Evolutionary conservation across 2,888 invertebrate species (phyloP).

Genomic region (Drosophila basisetae): DNA sequence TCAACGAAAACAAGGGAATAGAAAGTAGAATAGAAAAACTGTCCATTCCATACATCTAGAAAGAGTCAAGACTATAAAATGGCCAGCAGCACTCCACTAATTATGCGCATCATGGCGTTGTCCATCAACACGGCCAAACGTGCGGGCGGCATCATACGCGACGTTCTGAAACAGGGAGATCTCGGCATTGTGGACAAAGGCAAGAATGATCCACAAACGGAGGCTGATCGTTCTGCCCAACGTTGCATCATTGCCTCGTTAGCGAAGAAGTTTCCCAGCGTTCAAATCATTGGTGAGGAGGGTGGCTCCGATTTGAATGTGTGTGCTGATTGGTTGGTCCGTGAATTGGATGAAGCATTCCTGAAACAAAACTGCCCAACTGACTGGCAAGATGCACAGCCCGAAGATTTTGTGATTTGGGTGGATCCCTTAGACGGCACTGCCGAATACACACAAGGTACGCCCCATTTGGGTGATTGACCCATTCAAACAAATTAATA

Average conservation of each 20-base stretch:
- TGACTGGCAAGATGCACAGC: conserved; percentile 88
- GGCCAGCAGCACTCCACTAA: conserved; percentile 64
- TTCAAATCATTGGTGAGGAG: conserved; percentile 96
- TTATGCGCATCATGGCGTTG: conserved; percentile 84
- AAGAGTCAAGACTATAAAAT: conserved; percentile 23
- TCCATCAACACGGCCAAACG: conserved; percentile 89
- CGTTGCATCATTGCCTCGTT: conserved; percentile 96
- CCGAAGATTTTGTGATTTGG: conserved; percentile 97
- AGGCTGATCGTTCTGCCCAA: conserved; percentile 98
- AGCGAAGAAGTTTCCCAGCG: conserved; percentile 91
- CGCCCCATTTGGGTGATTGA: neutral
- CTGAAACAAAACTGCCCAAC: conserved; percentile 89
- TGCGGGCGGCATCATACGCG: conserved; percentile 95
- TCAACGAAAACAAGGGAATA: conserved; percentile 22
- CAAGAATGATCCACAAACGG: conserved; percentile 97
- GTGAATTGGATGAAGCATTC: conserved; percentile 90
- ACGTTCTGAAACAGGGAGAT: conserved; percentile 95
- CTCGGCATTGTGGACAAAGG: conserved; percentile 97
- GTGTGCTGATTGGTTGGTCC: conserved; percentile 90
- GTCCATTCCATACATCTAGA: conserved; percentile 39
- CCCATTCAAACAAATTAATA: neutral
- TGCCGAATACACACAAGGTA: conserved; percentile 96
- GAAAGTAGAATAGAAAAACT: neutral
- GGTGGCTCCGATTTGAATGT: conserved; percentile 88
- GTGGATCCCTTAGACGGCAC: conserved; percentile 99